These are phyloP conservation scores for Nautilus pompilius DNA, from an alignment of 1,140 invertebrate genomes.

Conservation along the genomic window DNA sequence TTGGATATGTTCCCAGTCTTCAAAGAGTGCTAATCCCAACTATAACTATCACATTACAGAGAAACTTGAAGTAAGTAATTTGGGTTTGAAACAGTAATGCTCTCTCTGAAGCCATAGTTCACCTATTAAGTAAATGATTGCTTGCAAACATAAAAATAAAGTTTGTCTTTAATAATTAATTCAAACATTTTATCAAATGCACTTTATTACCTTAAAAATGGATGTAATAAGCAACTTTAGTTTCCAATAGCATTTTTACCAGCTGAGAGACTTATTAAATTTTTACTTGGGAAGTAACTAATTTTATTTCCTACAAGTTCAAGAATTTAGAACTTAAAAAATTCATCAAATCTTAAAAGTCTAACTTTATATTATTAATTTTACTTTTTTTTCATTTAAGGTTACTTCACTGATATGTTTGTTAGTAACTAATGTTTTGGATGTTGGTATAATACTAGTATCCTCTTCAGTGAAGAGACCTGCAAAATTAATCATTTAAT, in stretches of 20 bases:
- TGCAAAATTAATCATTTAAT: too few relatives aligned
- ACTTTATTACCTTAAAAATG: neutral
- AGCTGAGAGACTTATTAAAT: neutral
- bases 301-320: too few relatives aligned
- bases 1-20: slow-evolving; percentile 54
- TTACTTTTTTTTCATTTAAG: too few relatives aligned
- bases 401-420: too few relatives aligned
- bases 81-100: neutral
- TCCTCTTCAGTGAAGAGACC: too few relatives aligned
- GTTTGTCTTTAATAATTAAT: neutral
- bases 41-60: slow-evolving; percentile 50
- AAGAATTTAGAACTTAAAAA: too few relatives aligned
- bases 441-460: too few relatives aligned
- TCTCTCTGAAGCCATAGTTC: neutral
- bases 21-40: slow-evolving; percentile 37
- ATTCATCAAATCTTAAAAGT: too few relatives aligned
- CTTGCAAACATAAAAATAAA: neutral
- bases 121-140: neutral
- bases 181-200: neutral
- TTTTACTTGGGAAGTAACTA: too few relatives aligned
- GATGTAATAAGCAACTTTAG: neutral
- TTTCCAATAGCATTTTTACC: neutral
- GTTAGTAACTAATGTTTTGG: too few relatives aligned
- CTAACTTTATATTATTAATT: too few relatives aligned
- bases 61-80: slow-evolving; percentile 42